Percentiles rank a stretch among this genome's conserved stretches.
Evolutionary conservation across 1,140 invertebrate genomes (phyloP).

Genomic region (Hermatobates lingyangjiaoensis): DNA sequence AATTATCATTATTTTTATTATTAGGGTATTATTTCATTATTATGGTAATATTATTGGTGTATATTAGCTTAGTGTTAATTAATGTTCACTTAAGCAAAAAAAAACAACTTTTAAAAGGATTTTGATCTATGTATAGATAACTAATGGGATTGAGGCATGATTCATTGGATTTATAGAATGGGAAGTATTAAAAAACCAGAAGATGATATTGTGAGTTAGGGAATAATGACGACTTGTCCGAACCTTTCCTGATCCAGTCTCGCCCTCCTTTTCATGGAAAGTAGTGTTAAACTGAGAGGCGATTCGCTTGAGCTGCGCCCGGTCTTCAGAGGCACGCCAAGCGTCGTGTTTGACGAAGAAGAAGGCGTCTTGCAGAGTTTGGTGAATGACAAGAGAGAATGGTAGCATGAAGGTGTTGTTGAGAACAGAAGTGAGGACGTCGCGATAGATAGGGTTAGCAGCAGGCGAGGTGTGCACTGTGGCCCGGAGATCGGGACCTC

Average conservation of each 20-base stretch:
- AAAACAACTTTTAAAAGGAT: too few relatives aligned
- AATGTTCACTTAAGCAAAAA: too few relatives aligned
- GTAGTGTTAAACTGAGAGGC: slow-evolving; percentile 85
- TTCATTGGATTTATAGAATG: not conserved
- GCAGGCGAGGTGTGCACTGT: slow-evolving; percentile 69
- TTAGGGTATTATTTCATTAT: too few relatives aligned
- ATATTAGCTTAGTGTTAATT: too few relatives aligned
- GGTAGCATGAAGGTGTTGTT: slow-evolving; percentile 76
- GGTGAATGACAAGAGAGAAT: slow-evolving; percentile 74
- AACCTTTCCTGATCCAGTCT: slow-evolving; percentile 19
- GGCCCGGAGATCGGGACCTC: slow-evolving; percentile 53
- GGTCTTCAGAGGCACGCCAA: slow-evolving; percentile 71
- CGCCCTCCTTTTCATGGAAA: slow-evolving; percentile 65
- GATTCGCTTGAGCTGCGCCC: slow-evolving; percentile 66
- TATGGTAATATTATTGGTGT: too few relatives aligned
- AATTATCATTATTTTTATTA: too few relatives aligned
- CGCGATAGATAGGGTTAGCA: slow-evolving; percentile 70
- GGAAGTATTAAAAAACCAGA: not conserved
- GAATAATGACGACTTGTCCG: too few relatives aligned
- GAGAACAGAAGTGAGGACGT: slow-evolving; percentile 84
- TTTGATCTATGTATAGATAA: too few relatives aligned
- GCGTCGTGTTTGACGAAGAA: slow-evolving; percentile 87
- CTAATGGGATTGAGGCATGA: too few relatives aligned
- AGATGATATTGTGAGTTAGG: not conserved
- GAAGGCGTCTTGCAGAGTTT: slow-evolving; percentile 75